phyloP scores from a whole-genome alignment of 2,888 invertebrate genomes.

The Drosophila peninsularis region DNA sequence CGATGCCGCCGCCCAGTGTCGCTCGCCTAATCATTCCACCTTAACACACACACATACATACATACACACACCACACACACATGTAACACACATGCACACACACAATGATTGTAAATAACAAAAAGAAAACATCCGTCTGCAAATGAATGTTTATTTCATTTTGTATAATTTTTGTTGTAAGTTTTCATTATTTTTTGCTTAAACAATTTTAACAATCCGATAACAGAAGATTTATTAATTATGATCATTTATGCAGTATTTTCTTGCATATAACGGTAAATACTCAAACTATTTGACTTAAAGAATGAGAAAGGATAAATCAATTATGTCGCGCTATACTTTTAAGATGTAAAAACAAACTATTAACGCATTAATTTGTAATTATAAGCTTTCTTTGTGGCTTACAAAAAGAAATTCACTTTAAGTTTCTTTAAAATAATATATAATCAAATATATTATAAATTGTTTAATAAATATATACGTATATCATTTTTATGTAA shows the following conservation, averaged over 20 bases:
- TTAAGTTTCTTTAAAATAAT: constrained; percentile 73
- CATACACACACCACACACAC: constrained; percentile 18
- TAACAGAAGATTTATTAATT: constrained; percentile 21
- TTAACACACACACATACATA: constrained; percentile 40
- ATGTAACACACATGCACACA: constrained; percentile 32
- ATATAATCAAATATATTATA: constrained; percentile 65
- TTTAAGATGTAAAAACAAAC: constrained; percentile 49
- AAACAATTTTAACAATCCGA: constrained; percentile 40
- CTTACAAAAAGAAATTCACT: constrained; percentile 44
- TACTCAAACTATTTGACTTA: constrained; percentile 47
- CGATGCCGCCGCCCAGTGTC: constrained; percentile 37
- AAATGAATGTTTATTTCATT: constrained; percentile 68
- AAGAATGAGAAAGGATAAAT: constrained; percentile 15
- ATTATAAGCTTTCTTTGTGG: constrained; percentile 55
- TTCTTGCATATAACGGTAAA: constrained; percentile 70
- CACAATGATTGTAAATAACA: constrained; percentile 70
- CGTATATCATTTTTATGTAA: constrained; percentile 75
- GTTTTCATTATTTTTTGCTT: constrained; percentile 59
- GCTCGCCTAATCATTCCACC: constrained; percentile 68
- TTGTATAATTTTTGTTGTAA: constrained; percentile 71
- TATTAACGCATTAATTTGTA: constrained; percentile 40
- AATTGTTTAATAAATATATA: constrained; percentile 74
- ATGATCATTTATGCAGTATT: constrained; percentile 68
- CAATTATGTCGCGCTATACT: constrained; percentile 43
- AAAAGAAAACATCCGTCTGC: constrained; percentile 56